Evolutionary conservation across 2,797 vertebrate species (phyloP).

Genomic region (Ibycter americanus): DNA sequence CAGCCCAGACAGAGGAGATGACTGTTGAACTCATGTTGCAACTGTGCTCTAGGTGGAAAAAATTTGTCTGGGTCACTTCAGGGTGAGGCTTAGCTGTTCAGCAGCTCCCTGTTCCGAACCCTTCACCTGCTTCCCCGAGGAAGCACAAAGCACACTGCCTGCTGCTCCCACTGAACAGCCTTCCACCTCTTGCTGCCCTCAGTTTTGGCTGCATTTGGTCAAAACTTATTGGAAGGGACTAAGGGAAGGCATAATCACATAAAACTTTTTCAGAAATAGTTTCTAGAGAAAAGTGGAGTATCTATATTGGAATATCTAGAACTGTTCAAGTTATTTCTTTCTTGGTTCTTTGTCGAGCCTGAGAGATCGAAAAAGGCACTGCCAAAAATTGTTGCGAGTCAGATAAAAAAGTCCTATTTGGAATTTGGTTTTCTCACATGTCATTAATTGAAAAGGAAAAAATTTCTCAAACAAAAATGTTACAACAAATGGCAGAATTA

Average conservation of each 20-base stretch:
- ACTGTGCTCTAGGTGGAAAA: constrained; percentile 21
- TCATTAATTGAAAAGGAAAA: neutral
- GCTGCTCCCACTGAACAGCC: neutral
- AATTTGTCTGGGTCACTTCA: neutral
- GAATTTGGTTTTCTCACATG: neutral
- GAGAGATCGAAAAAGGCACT: neutral
- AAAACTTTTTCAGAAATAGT: neutral
- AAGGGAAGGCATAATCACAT: neutral
- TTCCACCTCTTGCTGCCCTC: neutral
- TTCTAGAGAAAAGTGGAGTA: neutral
- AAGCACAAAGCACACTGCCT: neutral
- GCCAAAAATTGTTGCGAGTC: neutral
- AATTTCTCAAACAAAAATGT: neutral
- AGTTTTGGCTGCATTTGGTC: neutral
- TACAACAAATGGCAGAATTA: neutral
- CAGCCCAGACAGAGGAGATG: neutral
- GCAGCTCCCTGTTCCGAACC: neutral
- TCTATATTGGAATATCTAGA: neutral
- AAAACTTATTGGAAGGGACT: neutral
- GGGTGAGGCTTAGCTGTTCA: constrained; percentile 24
- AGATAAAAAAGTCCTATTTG: neutral
- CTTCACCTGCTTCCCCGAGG: neutral
- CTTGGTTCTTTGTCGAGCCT: neutral
- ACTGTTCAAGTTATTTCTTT: neutral
- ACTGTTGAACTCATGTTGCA: neutral